phyloP scores from a whole-genome alignment of 2,113 vertebrate genomes.

The Nipponia nippon region DNA sequence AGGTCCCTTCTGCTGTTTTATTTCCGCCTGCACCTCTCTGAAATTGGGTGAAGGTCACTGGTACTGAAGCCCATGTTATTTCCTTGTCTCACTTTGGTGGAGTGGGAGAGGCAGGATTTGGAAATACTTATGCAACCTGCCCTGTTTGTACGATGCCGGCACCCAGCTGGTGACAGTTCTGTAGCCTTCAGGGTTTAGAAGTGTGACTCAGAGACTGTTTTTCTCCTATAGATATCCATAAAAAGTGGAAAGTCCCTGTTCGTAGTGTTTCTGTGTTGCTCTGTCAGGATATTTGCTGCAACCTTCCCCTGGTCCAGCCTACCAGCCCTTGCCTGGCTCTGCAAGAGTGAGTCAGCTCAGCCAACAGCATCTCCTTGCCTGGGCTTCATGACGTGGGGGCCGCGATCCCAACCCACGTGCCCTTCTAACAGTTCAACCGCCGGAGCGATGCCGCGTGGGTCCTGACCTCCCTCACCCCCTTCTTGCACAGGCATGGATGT shows the following conservation, averaged over 20 bases:
- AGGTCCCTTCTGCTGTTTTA: not conserved
- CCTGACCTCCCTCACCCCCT: not conserved
- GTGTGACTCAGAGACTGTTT: not conserved
- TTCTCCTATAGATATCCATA: not conserved
- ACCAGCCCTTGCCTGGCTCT: conserved; percentile 18
- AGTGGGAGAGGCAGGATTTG: not conserved
- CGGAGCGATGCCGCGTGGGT: not conserved
- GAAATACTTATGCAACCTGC: not conserved
- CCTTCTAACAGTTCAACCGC: not conserved
- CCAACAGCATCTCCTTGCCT: not conserved
- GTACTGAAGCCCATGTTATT: not conserved
- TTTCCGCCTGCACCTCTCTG: not conserved
- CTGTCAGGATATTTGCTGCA: conserved; percentile 14
- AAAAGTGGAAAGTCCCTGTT: not conserved
- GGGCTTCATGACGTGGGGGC: not conserved
- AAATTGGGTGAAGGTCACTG: not conserved
- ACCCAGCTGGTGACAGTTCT: not conserved
- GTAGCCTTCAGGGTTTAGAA: not conserved
- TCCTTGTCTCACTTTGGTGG: not conserved
- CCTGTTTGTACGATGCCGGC: not conserved
- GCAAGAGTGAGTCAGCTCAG: conserved; percentile 49
- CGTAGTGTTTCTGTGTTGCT: not conserved
- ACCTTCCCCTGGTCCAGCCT: conserved; percentile 11
- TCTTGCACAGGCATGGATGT: not conserved
- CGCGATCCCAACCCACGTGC: not conserved